Percentiles rank a stretch among this genome's conserved stretches.
Evolutionary conservation across 2,888 invertebrate genomes (phyloP).

Genomic region (Pyrocoelia pectoralis): DNA sequence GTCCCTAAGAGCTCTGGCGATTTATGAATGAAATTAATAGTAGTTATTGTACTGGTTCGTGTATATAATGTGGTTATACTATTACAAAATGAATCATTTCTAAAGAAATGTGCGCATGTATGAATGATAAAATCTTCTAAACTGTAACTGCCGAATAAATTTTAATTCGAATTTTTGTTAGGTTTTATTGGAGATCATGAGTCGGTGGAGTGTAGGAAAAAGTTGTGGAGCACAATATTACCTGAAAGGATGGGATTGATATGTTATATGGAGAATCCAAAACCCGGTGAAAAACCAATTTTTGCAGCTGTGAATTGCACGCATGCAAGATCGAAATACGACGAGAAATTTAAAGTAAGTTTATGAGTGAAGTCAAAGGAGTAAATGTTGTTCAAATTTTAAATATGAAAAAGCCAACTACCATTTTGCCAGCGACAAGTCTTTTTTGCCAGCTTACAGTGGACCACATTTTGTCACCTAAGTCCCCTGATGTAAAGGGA

Average conservation of each 20-base stretch:
- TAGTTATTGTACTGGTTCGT: too few relatives aligned
- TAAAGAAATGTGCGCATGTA: too few relatives aligned
- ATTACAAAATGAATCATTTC: too few relatives aligned
- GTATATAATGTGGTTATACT: too few relatives aligned
- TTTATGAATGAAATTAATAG: too few relatives aligned
- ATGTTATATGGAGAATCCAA: conserved; percentile 53
- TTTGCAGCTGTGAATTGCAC: conserved; percentile 55
- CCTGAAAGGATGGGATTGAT: conserved; percentile 50
- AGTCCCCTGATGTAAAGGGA: too few relatives aligned
- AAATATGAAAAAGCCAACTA: not conserved
- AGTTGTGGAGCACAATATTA: conserved; percentile 41
- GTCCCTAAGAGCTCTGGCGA: too few relatives aligned
- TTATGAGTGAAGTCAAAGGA: not conserved
- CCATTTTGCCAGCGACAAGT: not conserved
- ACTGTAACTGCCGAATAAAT: too few relatives aligned
- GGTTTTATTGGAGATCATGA: not conserved
- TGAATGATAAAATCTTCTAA: too few relatives aligned
- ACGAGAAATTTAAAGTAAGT: not conserved
- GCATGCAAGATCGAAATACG: conserved; percentile 7
- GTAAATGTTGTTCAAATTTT: too few relatives aligned
- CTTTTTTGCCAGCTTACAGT: not conserved
- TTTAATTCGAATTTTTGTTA: not conserved
- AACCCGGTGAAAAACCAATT: conserved; percentile 49
- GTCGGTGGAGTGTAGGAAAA: conserved; percentile 18
- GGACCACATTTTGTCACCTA: too few relatives aligned